A percentile compares a stretch with the other conserved stretches of the same genome.
Conservation (phyloP, 2,113 vertebrate genomes). For the Saccopteryx leptura region DNA sequence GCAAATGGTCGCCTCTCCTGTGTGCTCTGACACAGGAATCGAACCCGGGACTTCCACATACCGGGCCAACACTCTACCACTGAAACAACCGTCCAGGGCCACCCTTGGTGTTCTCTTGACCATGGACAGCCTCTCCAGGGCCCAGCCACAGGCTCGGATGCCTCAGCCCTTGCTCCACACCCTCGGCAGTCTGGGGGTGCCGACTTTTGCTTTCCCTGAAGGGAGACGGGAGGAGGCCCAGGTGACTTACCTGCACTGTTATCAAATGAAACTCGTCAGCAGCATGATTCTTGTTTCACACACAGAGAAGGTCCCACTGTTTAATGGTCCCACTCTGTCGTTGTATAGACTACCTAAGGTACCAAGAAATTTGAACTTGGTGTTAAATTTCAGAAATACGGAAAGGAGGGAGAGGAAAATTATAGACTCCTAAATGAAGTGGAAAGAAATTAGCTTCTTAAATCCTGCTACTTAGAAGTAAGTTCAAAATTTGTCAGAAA, state of each 20-base stretch:
- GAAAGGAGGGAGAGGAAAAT: not conserved
- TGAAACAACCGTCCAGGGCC: too few relatives aligned
- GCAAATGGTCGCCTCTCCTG: too few relatives aligned
- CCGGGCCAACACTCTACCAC: too few relatives aligned
- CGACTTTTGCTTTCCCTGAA: not conserved
- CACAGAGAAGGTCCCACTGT: not conserved
- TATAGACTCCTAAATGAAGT: conserved; percentile 9
- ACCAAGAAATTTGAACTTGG: not conserved
- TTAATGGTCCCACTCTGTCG: not conserved
- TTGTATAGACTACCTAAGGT: not conserved
- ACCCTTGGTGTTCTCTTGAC: not conserved
- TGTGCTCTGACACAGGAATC: too few relatives aligned
- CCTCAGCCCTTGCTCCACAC: not conserved
- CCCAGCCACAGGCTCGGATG: not conserved
- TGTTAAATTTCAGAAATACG: conserved; percentile 9
- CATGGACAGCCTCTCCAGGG: not conserved
- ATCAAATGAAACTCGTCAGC: not conserved
- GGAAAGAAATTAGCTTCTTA: not conserved
- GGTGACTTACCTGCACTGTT: not conserved
- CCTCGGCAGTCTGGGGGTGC: not conserved
- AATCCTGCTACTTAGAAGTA: not conserved
- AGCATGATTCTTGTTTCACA: not conserved
- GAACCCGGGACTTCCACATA: too few relatives aligned
- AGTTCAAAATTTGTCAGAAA: not conserved
- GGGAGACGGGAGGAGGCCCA: not conserved